Evolutionary conservation across 2,113 vertebrate species (phyloP).

Genomic region (Coptodon bakossiorum): DNA sequence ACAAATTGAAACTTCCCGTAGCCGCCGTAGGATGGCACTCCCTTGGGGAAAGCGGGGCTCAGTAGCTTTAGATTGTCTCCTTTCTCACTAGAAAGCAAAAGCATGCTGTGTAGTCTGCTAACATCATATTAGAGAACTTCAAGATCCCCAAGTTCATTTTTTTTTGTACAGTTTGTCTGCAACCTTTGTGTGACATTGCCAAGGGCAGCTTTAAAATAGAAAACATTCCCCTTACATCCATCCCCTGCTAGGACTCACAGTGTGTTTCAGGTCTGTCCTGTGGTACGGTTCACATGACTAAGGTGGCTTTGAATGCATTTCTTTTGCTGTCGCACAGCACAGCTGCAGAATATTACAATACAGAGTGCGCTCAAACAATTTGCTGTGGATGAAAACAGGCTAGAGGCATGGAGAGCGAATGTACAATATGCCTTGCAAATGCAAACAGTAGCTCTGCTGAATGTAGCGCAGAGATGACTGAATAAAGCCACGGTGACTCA

Average conservation of each 20-base stretch:
- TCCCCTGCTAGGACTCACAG: background rate
- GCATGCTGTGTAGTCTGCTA: background rate
- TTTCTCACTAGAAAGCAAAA: slow-evolving; percentile 13
- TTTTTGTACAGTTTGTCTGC: background rate
- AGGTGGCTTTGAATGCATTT: slow-evolving; percentile 14
- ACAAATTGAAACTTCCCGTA: slow-evolving; percentile 41
- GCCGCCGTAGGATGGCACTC: slow-evolving; percentile 3
- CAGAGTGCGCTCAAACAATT: slow-evolving; percentile 26
- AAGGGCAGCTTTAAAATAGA: slow-evolving; percentile 40
- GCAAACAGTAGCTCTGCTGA: slow-evolving; percentile 22
- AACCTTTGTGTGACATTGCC: slow-evolving; percentile 48
- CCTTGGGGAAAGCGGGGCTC: slow-evolving; percentile 1
- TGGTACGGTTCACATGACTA: background rate
- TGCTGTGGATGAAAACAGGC: slow-evolving; percentile 25
- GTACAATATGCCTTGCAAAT: slow-evolving; percentile 29
- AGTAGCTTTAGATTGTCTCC: slow-evolving; percentile 20
- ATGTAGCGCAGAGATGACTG: slow-evolving; percentile 14
- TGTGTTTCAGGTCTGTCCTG: slow-evolving; percentile 7
- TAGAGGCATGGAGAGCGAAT: slow-evolving; percentile 19
- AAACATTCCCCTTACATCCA: slow-evolving; percentile 25
- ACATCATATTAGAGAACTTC: background rate
- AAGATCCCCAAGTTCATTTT: background rate
- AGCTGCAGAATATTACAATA: slow-evolving; percentile 31
- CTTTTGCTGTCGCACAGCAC: slow-evolving; percentile 10
- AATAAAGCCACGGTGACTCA: slow-evolving; percentile 29